Conservation (phyloP, 2,797 vertebrate species). For the Geotrypetes seraphini region DNA sequence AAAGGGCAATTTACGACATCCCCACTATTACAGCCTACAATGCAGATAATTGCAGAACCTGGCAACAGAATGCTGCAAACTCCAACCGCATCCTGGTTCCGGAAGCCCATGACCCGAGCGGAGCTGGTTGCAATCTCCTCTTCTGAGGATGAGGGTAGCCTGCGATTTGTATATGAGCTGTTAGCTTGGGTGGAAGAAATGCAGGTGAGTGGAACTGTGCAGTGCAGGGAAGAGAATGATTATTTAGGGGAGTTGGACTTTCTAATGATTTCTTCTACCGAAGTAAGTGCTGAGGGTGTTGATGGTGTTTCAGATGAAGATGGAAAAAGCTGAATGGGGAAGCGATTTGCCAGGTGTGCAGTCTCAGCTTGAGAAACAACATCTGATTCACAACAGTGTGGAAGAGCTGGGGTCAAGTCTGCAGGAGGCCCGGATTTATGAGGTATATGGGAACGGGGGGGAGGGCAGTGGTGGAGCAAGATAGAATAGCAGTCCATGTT, state of each 20-base stretch:
- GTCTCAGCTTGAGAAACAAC: slow-evolving; percentile 78
- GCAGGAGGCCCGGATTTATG: slow-evolving; percentile 78
- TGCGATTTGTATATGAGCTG: slow-evolving; percentile 92
- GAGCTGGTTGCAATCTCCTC: slow-evolving; percentile 89
- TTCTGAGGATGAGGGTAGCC: slow-evolving; percentile 88
- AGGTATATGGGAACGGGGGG: too few species aligned
- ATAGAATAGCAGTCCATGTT: too few species aligned
- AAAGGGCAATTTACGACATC: slow-evolving; percentile 78
- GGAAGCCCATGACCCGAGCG: slow-evolving; percentile 76
- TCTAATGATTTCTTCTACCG: too few species aligned
- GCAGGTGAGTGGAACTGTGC: slow-evolving; percentile 77
- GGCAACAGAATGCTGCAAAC: slow-evolving; percentile 43
- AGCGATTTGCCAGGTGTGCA: slow-evolving; percentile 85
- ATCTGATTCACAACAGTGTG: slow-evolving; percentile 69
- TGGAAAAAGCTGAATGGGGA: slow-evolving; percentile 90
- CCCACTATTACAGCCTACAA: slow-evolving; percentile 49
- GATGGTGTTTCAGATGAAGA: slow-evolving; percentile 63
- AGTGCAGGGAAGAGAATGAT: too few species aligned
- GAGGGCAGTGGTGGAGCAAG: too few species aligned
- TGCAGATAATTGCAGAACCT: slow-evolving; percentile 33
- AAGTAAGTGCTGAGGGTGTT: too few species aligned
- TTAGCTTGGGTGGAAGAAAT: slow-evolving; percentile 96
- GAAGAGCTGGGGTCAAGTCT: slow-evolving; percentile 77
- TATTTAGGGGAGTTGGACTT: too few species aligned
- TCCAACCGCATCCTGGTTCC: slow-evolving; percentile 66